These are phyloP conservation scores for Petrolisthes cinctipes DNA, from an alignment of 2,888 invertebrate species.

Conservation along the genomic window DNA sequence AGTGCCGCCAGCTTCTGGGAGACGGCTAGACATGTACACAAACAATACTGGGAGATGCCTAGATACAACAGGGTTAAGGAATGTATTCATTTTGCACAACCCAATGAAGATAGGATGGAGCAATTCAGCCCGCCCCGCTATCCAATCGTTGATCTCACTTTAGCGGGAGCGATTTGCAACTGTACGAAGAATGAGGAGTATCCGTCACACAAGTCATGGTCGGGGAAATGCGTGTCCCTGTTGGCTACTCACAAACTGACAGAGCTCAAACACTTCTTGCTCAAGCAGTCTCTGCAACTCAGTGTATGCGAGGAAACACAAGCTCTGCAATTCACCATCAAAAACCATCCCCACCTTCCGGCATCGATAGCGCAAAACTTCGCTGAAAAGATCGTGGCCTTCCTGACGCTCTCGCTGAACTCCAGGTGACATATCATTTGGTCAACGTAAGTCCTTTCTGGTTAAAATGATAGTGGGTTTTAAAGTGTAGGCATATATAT, in stretches of 20 bases:
- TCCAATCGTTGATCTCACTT: conserved; percentile 10
- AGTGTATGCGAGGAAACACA: conserved; percentile 15
- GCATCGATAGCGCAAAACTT: conserved; percentile 8
- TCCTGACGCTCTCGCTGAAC: conserved; percentile 6
- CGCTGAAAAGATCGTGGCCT: conserved; percentile 26
- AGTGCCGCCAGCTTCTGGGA: conserved; percentile 17
- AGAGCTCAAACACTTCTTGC: conserved; percentile 14
- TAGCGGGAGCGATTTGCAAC: not conserved
- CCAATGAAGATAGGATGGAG: not conserved
- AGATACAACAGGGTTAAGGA: not conserved
- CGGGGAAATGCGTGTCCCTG: not conserved
- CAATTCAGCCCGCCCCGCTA: not conserved
- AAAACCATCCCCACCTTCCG: not conserved
- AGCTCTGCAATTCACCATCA: conserved; percentile 1
- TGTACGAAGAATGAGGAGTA: not conserved
- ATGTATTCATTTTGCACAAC: not conserved
- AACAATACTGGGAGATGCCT: conserved; percentile 14
- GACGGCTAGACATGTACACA: conserved; percentile 9
- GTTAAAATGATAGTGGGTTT: not conserved
- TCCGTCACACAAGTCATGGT: not conserved
- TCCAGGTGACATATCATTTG: conserved; percentile 17
- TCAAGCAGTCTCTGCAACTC: conserved; percentile 24
- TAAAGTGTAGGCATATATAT: not conserved
- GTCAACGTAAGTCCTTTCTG: not conserved
- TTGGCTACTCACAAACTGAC: conserved; percentile 1